Evolutionary conservation across 2,797 vertebrate species (phyloP), one percentile per base, ranked within the genome.

Genomic region (Odontamblyopus lacepedii): DNA sequence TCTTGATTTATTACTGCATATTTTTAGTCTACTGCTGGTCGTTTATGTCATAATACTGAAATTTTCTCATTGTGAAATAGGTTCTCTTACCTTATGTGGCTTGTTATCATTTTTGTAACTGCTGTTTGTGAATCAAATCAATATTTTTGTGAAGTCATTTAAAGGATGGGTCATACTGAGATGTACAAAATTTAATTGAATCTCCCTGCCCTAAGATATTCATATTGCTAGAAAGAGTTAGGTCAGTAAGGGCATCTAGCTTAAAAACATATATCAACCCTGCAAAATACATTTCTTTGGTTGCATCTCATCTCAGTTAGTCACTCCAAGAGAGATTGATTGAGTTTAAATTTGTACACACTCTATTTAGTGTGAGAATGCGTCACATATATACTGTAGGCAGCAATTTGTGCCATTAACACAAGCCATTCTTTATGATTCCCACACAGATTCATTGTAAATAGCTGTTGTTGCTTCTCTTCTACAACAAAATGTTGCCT

Each of bases 381-480:
- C n/a, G 3, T 18, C 1, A 4, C 18, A 16, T 51, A 57, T 59
- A 59, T 23, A 23, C 23, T 23, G 23, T 5, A 29, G 29, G 57
- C 57, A 59, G 26, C 57, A 29, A 29, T 30, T 6, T 29, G 27
- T 27, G 13, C 26, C 12, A 16, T 60, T 23, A 18, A 53, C 18
- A 6, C 27, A 27, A 30, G 57, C 30, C 26, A 60, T 41, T 63
- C 35, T 63, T 19, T 41, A 41, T 41, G 19, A 9, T 23, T 11
- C 4, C 32, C 5, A 19, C 41, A 35, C 29, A 38, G 19, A 63
- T 38, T 3, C 61, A 29, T 16, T 72, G 27, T 18, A 62, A 72
- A 50, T 76, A 85, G 73, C 85, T 86, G 83, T 63, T 77, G 75
- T 70, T 70, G 44, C 57, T 63, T 62, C 63, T 62, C 63, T 77